A percentile compares a stretch with the other conserved stretches of the same genome.
These are phyloP conservation scores for Cosmorhoe ocellata DNA, from an alignment of 2,888 invertebrate species.

Conservation along the genomic window DNA sequence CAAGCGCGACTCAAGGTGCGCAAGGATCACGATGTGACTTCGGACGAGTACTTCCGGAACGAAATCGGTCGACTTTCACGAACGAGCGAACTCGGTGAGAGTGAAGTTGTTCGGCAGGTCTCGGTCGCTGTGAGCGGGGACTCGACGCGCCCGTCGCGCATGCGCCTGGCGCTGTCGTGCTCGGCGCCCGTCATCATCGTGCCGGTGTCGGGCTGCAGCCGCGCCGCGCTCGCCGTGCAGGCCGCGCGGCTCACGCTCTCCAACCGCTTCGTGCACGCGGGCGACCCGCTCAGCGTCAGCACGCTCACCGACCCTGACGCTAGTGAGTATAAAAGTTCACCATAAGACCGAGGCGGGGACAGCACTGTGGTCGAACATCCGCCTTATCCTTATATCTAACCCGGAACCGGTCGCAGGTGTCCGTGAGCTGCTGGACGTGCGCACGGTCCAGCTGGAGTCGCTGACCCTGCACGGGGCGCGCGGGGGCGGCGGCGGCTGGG, in stretches of 20 bases:
- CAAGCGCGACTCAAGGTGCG: slow-evolving; percentile 84
- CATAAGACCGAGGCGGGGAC: no score
- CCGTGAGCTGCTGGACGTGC: slow-evolving; percentile 87
- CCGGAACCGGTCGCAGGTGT: slow-evolving; percentile 32
- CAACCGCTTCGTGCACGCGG: slow-evolving; percentile 88
- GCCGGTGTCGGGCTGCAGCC: slow-evolving; percentile 91
- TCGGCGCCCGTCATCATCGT: slow-evolving; percentile 91
- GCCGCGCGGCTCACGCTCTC: slow-evolving; percentile 89
- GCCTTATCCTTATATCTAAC: no score
- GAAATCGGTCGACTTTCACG: no score
- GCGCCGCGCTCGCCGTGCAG: slow-evolving; percentile 90
- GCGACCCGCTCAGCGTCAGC: slow-evolving; percentile 79
- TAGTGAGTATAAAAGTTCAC: slow-evolving; percentile 44
- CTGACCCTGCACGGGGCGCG: slow-evolving; percentile 88
- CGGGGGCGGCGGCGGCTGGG: slow-evolving; percentile 75
- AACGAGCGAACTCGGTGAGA: no score
- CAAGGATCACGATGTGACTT: no score
- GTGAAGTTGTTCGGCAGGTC: slow-evolving; percentile 37
- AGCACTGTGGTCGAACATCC: slow-evolving; percentile 24
- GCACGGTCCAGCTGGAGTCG: slow-evolving; percentile 87
- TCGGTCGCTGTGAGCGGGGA: slow-evolving; percentile 40
- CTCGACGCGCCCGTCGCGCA: slow-evolving; percentile 83
- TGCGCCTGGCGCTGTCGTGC: slow-evolving; percentile 77
- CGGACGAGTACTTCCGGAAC: no score
- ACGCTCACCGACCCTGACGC: slow-evolving; percentile 57